Conservation (phyloP, 2,113 vertebrate species). For the Mesocricetus auratus region DNA sequence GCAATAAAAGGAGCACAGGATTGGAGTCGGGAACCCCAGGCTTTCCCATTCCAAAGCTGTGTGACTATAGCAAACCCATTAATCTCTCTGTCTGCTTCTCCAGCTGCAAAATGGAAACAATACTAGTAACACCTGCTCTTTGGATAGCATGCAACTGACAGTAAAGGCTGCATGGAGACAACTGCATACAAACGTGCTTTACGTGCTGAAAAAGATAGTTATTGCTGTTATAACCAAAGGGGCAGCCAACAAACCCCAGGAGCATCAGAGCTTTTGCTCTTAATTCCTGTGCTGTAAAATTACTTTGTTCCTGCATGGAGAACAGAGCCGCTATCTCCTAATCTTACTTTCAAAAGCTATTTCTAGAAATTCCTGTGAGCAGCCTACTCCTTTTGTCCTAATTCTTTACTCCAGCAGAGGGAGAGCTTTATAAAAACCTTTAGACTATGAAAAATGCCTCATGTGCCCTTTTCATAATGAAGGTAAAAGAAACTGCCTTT, state of each 20-base stretch:
- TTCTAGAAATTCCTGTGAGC: constrained; percentile 76
- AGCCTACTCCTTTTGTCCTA: constrained; percentile 66
- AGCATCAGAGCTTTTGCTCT: constrained; percentile 52
- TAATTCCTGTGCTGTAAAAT: constrained; percentile 47
- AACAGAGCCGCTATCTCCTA: constrained; percentile 62
- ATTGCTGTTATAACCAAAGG: background rate
- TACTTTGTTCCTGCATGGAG: constrained; percentile 48
- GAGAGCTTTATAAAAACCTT: constrained; percentile 64
- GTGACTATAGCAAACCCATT: constrained; percentile 45
- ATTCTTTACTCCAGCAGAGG: constrained; percentile 52
- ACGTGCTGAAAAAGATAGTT: background rate
- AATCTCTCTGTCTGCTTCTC: constrained; percentile 60
- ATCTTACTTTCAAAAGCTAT: constrained; percentile 78
- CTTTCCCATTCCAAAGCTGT: background rate
- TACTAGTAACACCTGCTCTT: constrained; percentile 54
- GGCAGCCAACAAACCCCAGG: constrained; percentile 24
- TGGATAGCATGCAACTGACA: constrained; percentile 12
- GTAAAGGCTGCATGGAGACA: constrained; percentile 9
- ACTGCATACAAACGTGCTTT: constrained; percentile 48
- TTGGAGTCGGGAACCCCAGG: background rate
- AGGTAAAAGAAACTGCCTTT: constrained; percentile 73
- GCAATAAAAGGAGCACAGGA: background rate
- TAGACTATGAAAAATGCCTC: constrained; percentile 62
- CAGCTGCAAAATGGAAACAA: constrained; percentile 62
- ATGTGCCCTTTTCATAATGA: constrained; percentile 74